These are phyloP conservation scores for Styela plicata DNA, from an alignment of 23 tunicate species.

Conservation along the genomic window DNA sequence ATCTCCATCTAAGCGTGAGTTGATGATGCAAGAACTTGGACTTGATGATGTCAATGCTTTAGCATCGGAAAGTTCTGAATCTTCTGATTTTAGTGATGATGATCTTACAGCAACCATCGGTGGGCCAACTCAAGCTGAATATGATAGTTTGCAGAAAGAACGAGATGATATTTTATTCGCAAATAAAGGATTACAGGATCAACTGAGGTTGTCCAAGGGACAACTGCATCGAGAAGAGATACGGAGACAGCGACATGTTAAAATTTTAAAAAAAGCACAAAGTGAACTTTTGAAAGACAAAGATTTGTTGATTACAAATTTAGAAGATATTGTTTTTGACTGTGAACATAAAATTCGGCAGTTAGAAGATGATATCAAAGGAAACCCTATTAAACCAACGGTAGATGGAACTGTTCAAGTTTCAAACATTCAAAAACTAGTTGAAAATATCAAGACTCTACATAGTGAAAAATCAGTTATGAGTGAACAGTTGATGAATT, in stretches of 20 bases:
- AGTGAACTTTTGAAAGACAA: constrained; percentile 69
- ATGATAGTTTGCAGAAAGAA: constrained; percentile 21
- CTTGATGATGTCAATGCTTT: constrained; percentile 40
- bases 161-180: neutral
- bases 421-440: constrained; percentile 28
- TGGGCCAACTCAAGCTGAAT: constrained; percentile 31
- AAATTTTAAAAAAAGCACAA: constrained; percentile 66
- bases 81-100: constrained; percentile 16
- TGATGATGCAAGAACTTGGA: constrained; percentile 74
- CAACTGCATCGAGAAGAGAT: constrained; percentile 48
- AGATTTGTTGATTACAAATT: constrained; percentile 48
- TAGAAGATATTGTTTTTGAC: constrained; percentile 42
- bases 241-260: constrained; percentile 30
- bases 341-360: constrained; percentile 17
- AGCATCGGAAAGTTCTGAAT: neutral
- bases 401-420: constrained; percentile 5
- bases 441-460: constrained; percentile 43
- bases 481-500: constrained; percentile 37
- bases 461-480: constrained; percentile 55
- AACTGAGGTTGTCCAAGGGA: constrained; percentile 27
- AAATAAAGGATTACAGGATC: constrained; percentile 33
- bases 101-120: neutral
- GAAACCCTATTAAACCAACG: constrained; percentile 25
- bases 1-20: constrained; percentile 63
- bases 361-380: constrained; percentile 19